Conservation (phyloP, 2,888 invertebrate genomes). For the Parascotia fuliginaria region DNA sequence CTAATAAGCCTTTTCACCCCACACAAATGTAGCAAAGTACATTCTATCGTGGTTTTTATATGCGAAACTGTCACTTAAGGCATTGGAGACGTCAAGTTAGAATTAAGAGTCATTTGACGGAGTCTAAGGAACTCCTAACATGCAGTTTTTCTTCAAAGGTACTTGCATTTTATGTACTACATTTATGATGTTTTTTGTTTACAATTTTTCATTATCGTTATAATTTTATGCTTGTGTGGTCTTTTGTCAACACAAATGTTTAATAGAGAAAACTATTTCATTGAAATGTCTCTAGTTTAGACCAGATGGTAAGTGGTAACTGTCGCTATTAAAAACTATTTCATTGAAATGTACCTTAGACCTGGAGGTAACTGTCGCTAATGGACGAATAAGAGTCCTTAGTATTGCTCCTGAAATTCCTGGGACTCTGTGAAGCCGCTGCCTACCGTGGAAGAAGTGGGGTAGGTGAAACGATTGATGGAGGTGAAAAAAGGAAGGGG, state of each 20-base stretch:
- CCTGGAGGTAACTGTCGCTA: no score
- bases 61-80: conserved; percentile 41
- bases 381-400: no score
- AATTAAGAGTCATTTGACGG: conserved; percentile 56
- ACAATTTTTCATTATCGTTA: conserved; percentile 8
- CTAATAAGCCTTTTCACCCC: conserved; percentile 18
- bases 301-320: no score
- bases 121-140: conserved; percentile 44
- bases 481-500: no score
- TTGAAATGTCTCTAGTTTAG: no score
- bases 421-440: no score
- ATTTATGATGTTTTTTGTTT: conserved; percentile 1
- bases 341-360: no score
- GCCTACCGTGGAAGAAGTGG: no score
- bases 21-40: conserved; percentile 40
- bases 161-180: conserved; percentile 23
- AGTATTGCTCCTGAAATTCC: no score
- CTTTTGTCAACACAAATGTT: conserved; percentile 1
- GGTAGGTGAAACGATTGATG: no score
- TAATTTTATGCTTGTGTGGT: not conserved
- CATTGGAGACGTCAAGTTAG: conserved; percentile 48
- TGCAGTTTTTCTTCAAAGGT: conserved; percentile 33
- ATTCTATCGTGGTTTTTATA: conserved; percentile 49
- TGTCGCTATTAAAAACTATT: no score
- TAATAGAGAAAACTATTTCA: no score